A percentile compares a stretch with the other conserved stretches of the same genome.
Evolutionary conservation across 2,888 invertebrate species (phyloP).

Genomic region (Philhelius pedissequus): DNA sequence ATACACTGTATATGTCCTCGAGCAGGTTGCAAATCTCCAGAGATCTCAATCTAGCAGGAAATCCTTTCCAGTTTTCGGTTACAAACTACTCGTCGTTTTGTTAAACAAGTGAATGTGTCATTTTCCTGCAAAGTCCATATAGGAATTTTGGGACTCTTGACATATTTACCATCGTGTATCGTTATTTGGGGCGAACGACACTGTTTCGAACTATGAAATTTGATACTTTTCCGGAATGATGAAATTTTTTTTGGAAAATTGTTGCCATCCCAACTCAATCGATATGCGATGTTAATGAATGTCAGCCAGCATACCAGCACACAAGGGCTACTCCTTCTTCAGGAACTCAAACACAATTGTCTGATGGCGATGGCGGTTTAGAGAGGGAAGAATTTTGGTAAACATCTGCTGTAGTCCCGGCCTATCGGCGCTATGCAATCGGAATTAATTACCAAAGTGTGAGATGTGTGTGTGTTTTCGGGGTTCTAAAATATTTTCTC

Average conservation of each 20-base stretch:
- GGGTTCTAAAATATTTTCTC: neutral
- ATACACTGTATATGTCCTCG: neutral
- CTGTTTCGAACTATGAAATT: constrained; percentile 29
- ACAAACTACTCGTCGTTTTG: constrained; percentile 28
- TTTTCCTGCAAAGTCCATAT: neutral
- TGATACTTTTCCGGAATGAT: constrained; percentile 57
- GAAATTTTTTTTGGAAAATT: constrained; percentile 31
- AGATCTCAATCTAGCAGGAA: constrained; percentile 54
- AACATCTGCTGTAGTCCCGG: constrained; percentile 55
- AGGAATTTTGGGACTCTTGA: constrained; percentile 4
- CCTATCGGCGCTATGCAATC: constrained; percentile 60
- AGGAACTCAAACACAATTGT: neutral
- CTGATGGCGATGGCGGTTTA: neutral
- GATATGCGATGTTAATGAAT: constrained; percentile 60
- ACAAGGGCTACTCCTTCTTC: constrained; percentile 1
- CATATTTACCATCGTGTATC: neutral
- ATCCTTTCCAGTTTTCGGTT: constrained; percentile 54
- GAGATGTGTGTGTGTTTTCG: constrained; percentile 33
- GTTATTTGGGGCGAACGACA: constrained; percentile 31
- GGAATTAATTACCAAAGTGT: constrained; percentile 66
- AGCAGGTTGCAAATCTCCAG: neutral
- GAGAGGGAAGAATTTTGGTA: neutral
- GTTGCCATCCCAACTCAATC: constrained; percentile 35
- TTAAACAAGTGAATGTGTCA: constrained; percentile 60
- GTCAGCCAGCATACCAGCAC: constrained; percentile 1